Evolutionary conservation across 2,888 invertebrate species (phyloP), one percentile per base, ranked within the genome.

Genomic region (Drosophila parthenogenetica): DNA sequence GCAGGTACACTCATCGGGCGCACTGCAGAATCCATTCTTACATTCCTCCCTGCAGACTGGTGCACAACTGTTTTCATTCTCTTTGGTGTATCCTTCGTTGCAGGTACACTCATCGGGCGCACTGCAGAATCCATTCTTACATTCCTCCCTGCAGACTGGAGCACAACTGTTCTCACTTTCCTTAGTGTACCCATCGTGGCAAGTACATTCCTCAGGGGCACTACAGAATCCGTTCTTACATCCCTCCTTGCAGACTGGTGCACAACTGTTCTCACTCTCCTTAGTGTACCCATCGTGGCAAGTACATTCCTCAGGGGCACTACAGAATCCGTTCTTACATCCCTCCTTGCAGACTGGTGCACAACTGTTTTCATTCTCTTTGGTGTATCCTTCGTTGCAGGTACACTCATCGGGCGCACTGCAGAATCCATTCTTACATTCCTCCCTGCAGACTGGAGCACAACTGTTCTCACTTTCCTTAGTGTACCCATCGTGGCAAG

Each of bases 341-440:
- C 29, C 58, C 4, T 32, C 5, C 1, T 40, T 0, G 16, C 67
- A 68, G 0, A 59, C 8, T 2, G 68, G 49, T 7, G 35, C 2
- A 29, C 69, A 69, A 13, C 50, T 55, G 14, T 4, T 66, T 8
- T 55, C 50, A 16, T 0, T 60, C 0, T 10, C 5, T n/a, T 43
- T 46, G 0, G 7, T 17, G 1, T 35, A 69, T 1, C 69, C 69
- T 13, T 46, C 19, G 0, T 37, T 13, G 0, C 69, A 69, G 2
- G 42, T 14, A 8, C 69, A 69, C 19, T 54, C 5, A 14, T 40
- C 40, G 0, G 69, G 69, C 1, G 53, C 40, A 5, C 40, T 40
- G 1, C 72, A 72, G 5, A 58, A 25, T 17, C 73, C 72, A 2
- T 72, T 72, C 7, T 32, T 11, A 17, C 72, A 72, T 0, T 45